phyloP scores from a whole-genome alignment of 2,113 vertebrate genomes.

The Polyodon spathula region DNA sequence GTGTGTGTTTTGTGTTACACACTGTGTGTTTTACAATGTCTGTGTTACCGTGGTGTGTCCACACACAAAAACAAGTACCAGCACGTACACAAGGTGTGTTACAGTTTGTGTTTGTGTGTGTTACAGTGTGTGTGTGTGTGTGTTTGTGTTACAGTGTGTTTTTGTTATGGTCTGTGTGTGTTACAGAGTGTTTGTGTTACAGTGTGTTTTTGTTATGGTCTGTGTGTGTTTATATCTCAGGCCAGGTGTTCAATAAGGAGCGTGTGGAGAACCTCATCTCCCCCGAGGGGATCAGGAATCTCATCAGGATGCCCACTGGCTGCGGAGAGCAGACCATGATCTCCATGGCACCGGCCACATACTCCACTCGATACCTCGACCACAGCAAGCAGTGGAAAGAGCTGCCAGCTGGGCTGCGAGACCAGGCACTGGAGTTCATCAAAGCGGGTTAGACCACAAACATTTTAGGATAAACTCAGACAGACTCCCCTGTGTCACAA shows the following conservation, averaged over 20 bases:
- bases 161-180: background rate
- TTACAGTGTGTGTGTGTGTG: background rate
- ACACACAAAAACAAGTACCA: no score
- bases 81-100: no score
- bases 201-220: background rate
- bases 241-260: constrained; percentile 32
- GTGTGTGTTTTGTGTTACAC: no score
- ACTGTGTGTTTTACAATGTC: no score
- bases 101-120: background rate
- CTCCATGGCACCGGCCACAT: constrained; percentile 48
- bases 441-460: constrained; percentile 42
- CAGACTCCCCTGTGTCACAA: background rate
- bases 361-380: constrained; percentile 68
- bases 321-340: constrained; percentile 72
- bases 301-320: constrained; percentile 51
- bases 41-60: no score
- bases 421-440: constrained; percentile 46
- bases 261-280: constrained; percentile 48
- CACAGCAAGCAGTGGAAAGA: constrained; percentile 54
- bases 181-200: constrained; percentile 5
- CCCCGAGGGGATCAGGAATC: constrained; percentile 35
- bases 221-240: constrained; percentile 23
- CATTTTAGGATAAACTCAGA: background rate
- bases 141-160: background rate
- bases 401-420: constrained; percentile 53